Evolutionary conservation across 2,113 vertebrate species (phyloP).

Genomic region (Thamnaconus septentrionalis): DNA sequence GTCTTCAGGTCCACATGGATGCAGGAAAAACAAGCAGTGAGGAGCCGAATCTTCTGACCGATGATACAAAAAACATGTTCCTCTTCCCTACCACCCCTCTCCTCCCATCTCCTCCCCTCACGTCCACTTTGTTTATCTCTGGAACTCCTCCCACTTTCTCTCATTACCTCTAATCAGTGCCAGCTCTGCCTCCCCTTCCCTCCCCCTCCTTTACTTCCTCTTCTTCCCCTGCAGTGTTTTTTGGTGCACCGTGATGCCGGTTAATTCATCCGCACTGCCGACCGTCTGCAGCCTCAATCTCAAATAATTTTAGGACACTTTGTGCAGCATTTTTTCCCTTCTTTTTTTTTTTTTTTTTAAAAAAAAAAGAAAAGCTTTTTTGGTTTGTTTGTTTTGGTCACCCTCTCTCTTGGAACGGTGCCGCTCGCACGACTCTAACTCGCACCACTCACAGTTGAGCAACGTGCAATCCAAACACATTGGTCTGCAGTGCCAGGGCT

Average conservation of each 20-base stretch:
- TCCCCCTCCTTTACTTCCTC: not conserved
- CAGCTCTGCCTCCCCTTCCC: not conserved
- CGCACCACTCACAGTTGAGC: conserved; percentile 31
- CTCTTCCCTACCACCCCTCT: conserved; percentile 10
- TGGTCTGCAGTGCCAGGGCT: conserved; percentile 6
- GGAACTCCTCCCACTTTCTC: conserved; percentile 31
- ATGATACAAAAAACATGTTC: not conserved
- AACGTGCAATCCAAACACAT: conserved; percentile 32
- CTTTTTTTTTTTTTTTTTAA: conserved; percentile 9
- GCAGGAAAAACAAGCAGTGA: too few species aligned
- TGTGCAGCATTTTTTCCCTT: not conserved
- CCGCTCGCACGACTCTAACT: conserved; percentile 8
- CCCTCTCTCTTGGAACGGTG: conserved; percentile 7
- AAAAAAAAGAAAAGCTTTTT: too few species aligned
- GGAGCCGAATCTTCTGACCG: too few species aligned
- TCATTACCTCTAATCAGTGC: conserved; percentile 56
- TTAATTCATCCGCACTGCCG: too few species aligned
- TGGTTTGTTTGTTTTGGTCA: too few species aligned
- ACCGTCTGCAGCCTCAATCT: too few species aligned
- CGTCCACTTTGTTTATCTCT: conserved; percentile 31
- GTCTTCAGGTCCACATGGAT: too few species aligned
- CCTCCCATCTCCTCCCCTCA: conserved; percentile 5
- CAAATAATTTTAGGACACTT: too few species aligned
- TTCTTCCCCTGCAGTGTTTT: too few species aligned
- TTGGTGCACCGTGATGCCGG: too few species aligned